A percentile compares a stretch with the other conserved stretches of the same genome.
Conservation (phyloP, 2,888 invertebrate species). For the Chirona hameri region DNA sequence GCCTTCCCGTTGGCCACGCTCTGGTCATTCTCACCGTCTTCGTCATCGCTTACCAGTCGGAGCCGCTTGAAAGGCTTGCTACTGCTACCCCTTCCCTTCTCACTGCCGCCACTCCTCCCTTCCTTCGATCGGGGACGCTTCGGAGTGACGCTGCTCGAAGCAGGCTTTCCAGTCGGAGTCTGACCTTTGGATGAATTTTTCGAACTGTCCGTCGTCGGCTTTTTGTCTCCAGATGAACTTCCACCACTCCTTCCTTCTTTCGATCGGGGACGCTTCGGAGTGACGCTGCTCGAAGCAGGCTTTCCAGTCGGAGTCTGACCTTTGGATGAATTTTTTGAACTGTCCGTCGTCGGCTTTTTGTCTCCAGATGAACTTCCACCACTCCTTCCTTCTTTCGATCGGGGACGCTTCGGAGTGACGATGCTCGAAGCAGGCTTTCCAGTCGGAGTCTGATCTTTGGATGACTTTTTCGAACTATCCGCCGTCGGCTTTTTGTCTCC, state of each 20-base stretch:
- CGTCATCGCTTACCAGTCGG: neutral
- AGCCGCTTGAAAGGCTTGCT: neutral
- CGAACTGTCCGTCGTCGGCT: neutral
- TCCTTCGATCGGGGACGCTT: neutral
- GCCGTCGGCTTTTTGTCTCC: neutral
- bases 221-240: no score
- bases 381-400: neutral
- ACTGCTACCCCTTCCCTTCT: neutral
- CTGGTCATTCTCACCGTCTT: conserved; percentile 12
- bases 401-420: neutral
- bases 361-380: no score
- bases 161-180: neutral
- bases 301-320: neutral
- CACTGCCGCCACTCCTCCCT: no score
- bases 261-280: neutral
- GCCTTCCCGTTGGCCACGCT: neutral
- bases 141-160: neutral
- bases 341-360: neutral
- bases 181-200: neutral
- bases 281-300: neutral
- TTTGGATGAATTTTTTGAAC: neutral
- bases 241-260: no score
- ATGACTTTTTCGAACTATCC: neutral
- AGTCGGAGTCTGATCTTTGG: neutral
- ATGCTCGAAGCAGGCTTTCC: neutral